A percentile compares a stretch with the other conserved stretches of the same genome.
These are phyloP conservation scores for Acromyrmex echinatior DNA, from an alignment of 1,140 invertebrate species.

Conservation along the genomic window DNA sequence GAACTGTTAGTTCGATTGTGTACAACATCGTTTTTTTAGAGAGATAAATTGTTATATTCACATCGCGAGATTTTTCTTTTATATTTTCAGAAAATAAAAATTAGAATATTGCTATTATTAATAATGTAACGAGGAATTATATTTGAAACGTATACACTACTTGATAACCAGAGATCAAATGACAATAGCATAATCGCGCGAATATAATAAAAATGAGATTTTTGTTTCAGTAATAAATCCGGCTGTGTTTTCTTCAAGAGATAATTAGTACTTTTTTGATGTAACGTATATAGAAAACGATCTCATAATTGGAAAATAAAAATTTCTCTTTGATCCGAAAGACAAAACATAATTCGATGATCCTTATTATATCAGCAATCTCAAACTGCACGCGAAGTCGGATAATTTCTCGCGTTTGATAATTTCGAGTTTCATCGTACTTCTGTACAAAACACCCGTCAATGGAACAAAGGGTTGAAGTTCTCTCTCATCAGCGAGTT, in stretches of 20 bases:
- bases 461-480: conserved; percentile 31
- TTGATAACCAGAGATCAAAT: background rate
- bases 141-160: background rate
- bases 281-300: background rate
- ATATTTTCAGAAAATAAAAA: background rate
- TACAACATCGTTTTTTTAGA: background rate
- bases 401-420: conserved; percentile 5
- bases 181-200: background rate
- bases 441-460: conserved; percentile 14
- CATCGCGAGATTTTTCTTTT: background rate
- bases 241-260: background rate
- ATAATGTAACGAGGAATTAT: background rate
- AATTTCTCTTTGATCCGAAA: conserved; percentile 43
- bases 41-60: background rate
- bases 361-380: conserved; percentile 25
- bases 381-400: conserved; percentile 14
- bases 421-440: conserved; percentile 19
- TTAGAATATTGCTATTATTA: background rate
- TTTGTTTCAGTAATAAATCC: background rate
- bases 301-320: conserved; percentile 6
- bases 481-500: conserved; percentile 27
- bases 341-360: conserved; percentile 10
- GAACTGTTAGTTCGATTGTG: background rate
- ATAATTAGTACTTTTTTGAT: conserved; percentile 30
- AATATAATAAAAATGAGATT: background rate